phyloP scores from a whole-genome alignment of 2,888 invertebrate species.

The Penaeus monodon region DNA sequence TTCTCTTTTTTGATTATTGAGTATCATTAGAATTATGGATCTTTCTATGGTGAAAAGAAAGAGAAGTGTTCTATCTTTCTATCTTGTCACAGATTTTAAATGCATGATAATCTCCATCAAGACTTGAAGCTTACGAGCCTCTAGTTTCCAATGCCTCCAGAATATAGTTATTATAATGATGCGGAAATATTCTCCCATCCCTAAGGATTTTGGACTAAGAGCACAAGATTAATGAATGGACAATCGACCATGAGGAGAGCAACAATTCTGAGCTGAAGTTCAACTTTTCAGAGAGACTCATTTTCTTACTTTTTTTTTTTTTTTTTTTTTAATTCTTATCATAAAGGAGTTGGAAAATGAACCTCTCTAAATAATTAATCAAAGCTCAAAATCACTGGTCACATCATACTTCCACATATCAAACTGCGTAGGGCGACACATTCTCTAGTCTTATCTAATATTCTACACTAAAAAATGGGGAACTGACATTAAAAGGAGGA shows the following conservation, averaged over 20 bases:
- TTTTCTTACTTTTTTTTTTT: too few species aligned
- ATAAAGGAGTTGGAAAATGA: slow-evolving; percentile 17
- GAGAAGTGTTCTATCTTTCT: slow-evolving; percentile 2
- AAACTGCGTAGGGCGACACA: slow-evolving; percentile 38
- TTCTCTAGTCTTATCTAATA: slow-evolving; percentile 43
- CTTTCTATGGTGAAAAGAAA: not conserved
- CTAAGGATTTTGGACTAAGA: slow-evolving; percentile 23
- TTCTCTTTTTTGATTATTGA: not conserved
- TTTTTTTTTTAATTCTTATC: too few species aligned
- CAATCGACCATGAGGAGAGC: slow-evolving; percentile 22
- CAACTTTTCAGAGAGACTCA: slow-evolving; percentile 3
- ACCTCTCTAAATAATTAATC: slow-evolving; percentile 23
- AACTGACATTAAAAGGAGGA: slow-evolving; percentile 48
- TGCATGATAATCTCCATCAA: not conserved
- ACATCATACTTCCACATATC: slow-evolving; percentile 32
- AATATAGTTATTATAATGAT: slow-evolving; percentile 18
- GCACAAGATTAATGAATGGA: slow-evolving; percentile 27
- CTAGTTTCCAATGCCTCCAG: slow-evolving; percentile 33
- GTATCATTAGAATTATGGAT: slow-evolving; percentile 1
- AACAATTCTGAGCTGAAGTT: slow-evolving; percentile 18
- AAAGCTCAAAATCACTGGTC: slow-evolving; percentile 28
- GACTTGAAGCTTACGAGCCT: slow-evolving; percentile 28
- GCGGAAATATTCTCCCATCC: slow-evolving; percentile 16
- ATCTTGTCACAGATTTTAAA: slow-evolving; percentile 22
- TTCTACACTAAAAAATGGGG: slow-evolving; percentile 40